Base-by-base conservation (phyloP, 2,113 vertebrate genomes). In the Deroptyus accipitrinus region DNA sequence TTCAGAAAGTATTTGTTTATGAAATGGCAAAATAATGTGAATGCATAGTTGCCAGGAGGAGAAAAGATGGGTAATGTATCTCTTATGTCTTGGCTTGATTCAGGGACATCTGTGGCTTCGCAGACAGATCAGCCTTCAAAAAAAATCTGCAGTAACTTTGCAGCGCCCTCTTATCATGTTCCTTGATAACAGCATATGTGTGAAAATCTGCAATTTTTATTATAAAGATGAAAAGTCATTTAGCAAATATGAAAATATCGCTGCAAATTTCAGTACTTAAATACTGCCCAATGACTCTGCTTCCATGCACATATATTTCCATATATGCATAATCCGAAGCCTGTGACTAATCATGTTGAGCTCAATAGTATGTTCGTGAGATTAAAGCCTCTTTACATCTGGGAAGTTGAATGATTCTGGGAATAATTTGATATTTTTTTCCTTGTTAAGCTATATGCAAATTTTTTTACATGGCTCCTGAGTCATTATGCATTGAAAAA, bases 41-140 rank as follows among this genome's bases (percentile, higher is more conserved):
- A 23, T 19, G n/a, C 11, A 5, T 13, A 28, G 17, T 76, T 95
- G 46, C 79, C 81, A 85, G 70, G 86, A 92, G 80, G 68, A 84
- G 69, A n/a, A n/a, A 7, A 81, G 57, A 57, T 2, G 33, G 66
- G 4, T 57, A 11, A 52, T 39, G 19, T 66, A 27, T 75, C 44
- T 87, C 10, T 39, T 74, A n/a, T 82, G 39, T 28, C 73, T 76
- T 68, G 92, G 48, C 83, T 88, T 13, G 6, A 15, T 39, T 72
- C 88, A 82, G 90, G 80, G 96, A 64, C 90, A 84, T 93, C 69
- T 94, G 83, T 49, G 95, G 49, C 91, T 91, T 79, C 74, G 72
- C 1, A 88, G 44, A 49, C 70, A 69, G 37, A 83, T 91, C 70
- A 86, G 69, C 23, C 64, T 88, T 62, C 51, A 9, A 7, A 41